Base-by-base conservation (phyloP, 30 jellyfish, hydroid and myxozoan species). In the Clytia hemisphaerica region DNA sequence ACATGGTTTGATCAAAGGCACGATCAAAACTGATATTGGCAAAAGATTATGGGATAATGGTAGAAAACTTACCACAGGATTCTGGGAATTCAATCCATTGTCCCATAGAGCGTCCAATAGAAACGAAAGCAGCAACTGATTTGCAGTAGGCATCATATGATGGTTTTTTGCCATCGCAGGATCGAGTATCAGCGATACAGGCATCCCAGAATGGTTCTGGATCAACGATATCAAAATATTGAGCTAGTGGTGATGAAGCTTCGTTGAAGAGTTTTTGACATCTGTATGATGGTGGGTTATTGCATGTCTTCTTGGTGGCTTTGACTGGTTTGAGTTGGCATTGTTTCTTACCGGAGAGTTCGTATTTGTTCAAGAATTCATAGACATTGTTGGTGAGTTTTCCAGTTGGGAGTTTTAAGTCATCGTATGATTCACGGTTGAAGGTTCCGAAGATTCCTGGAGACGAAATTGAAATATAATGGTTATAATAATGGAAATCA, bases 181-280 rank as follows among this genome's bases (percentile, higher is more conserved):
- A 84, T 27, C 95, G 78, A 10, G 95, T 73, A 72, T 90, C 99
- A 25, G 61, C 73, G 37, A 45, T 88, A 60, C 99, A 90, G 4
- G 99, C 95, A 45, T 75, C 76, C 80, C 77, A 36, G 92, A 90
- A 90, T 61, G 99, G 94, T 31, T 69, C 69, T 0, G 99, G 95
- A 69, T 90, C 95, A 14, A 82, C 80, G 30, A 26, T 58, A 19
- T 65, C 67, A 77, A 76, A 90, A 55, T 27, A 65, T 5, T 68
- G 59, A 4, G 94, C 47, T 32, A 82, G 68, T 4, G 80, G 83
- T 18, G 99, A 82, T 6, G 84, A 31, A 15, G 34, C 36, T 25
- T 47, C 37, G 50, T 35, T 55, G 67, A 90, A 90, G 31, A 82
- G 50, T 29, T 78, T 83, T 69, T 68, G 50, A 57, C 99, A 90